phyloP scores from a whole-genome alignment of 2,888 invertebrate species.

The Cheiracanthium punctorium region DNA sequence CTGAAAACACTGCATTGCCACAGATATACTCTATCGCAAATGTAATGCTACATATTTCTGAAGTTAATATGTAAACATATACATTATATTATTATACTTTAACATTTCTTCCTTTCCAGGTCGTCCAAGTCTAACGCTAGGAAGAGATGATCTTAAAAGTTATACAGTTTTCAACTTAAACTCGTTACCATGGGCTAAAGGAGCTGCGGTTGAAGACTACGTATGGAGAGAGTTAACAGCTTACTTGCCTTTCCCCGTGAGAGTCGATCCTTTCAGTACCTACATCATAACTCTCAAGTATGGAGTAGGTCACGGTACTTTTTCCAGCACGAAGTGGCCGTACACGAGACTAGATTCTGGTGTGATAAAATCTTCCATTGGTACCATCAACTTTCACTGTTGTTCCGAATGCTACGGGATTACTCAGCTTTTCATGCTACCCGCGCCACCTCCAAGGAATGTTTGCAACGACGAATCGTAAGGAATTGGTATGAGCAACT shows the following conservation, averaged over 20 bases:
- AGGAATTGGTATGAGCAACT: too few relatives aligned
- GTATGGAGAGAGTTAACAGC: constrained; percentile 54
- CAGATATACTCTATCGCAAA: too few relatives aligned
- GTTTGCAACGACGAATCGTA: constrained; percentile 20
- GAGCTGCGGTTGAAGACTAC: neutral
- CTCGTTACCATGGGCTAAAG: constrained; percentile 51
- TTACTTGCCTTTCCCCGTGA: constrained; percentile 47
- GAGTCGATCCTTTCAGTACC: constrained; percentile 48
- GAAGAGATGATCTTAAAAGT: constrained; percentile 20
- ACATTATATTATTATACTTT: too few relatives aligned
- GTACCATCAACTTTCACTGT: constrained; percentile 15
- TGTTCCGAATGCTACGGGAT: constrained; percentile 22
- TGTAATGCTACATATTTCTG: too few relatives aligned
- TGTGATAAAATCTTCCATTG: constrained; percentile 20
- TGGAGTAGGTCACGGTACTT: neutral
- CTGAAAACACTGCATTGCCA: too few relatives aligned
- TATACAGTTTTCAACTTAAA: constrained; percentile 46
- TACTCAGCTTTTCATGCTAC: constrained; percentile 50
- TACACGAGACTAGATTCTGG: constrained; percentile 29
- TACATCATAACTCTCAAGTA: constrained; percentile 28
- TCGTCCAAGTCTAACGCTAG: constrained; percentile 1
- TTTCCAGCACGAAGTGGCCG: constrained; percentile 33
- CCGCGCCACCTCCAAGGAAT: constrained; percentile 41
- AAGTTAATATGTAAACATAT: too few relatives aligned
- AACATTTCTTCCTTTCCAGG: neutral